Base-by-base conservation (phyloP, 2,797 vertebrate species). In the Rachycentron canadum region DNA sequence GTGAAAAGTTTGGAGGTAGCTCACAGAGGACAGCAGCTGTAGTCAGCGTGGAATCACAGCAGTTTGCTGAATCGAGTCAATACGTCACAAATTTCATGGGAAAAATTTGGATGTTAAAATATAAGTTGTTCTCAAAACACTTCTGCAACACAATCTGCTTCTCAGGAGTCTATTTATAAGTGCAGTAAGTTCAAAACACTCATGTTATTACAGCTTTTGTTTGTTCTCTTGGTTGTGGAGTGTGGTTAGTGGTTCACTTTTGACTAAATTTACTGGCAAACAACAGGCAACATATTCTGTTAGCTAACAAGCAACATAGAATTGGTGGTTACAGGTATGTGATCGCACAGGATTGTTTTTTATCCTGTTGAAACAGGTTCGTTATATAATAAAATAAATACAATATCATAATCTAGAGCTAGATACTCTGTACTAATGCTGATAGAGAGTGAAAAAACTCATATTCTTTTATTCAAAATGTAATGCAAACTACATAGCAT, bases 21-120 rank as follows among this genome's bases (percentile, higher is more conserved):
- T 60, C 6, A 0, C 2, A 26, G 26, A 7, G 28, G 36, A 66
- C 21, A 17, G 59, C 61, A 52, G 43, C 70, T n/a, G 41, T 7
- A 25, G 52, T 49, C 67, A n/a, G n/a, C 26, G 4, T 58, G 41
- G 38, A 63, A 30, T 57, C 69, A 36, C 67, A 60, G 68, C 75
- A 64, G 47, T 49, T 2, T 5, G 26, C 32, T 62, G 4, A 23
- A 76, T 9, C 25, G 43, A 69, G 25, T 75, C 76, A 59, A 79
- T 7, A 50, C 32, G 41, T 38, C 73, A 65, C 21, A 56, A 69
- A 58, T 19, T 53, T 69, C 23, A 32, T 0, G 8, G 23, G 23
- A 43, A 28, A 32, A 26, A 47, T 3, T 32, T 5, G 7, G 7
- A 41, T 14, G 26, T 52, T 30, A 12, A 41, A 64, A 72, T 62